Evolutionary conservation across 1,140 invertebrate genomes (phyloP).

Genomic region (Carcinoscorpius rotundicauda): DNA sequence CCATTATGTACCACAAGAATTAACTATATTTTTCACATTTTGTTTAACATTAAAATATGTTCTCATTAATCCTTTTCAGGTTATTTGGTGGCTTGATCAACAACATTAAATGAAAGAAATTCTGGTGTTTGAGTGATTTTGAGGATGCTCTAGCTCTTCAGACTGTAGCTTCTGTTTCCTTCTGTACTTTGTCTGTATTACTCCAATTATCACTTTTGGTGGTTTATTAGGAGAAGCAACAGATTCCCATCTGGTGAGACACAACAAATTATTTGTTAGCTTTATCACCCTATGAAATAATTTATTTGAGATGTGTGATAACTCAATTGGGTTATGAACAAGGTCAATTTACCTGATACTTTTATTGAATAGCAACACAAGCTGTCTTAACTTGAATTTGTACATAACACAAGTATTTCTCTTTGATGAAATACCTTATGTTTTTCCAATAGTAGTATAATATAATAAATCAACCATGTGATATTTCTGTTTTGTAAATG

Average conservation of each 20-base stretch:
- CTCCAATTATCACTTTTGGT: constrained; percentile 94
- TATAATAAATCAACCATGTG: too few species aligned
- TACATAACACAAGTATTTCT: too few species aligned
- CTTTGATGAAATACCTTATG: too few species aligned
- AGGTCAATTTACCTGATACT: neutral
- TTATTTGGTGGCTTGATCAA: constrained; percentile 86
- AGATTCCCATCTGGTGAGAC: constrained; percentile 69
- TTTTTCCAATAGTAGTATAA: too few species aligned
- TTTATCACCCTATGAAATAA: too few species aligned
- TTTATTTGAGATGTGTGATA: too few species aligned
- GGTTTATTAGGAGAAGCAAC: constrained; percentile 90
- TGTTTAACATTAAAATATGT: too few species aligned
- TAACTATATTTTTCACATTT: too few species aligned
- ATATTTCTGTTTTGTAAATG: too few species aligned
- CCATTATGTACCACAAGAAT: too few species aligned
- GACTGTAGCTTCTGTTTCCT: constrained; percentile 91
- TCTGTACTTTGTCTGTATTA: constrained; percentile 91
- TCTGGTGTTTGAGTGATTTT: constrained; percentile 54
- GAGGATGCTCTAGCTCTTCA: constrained; percentile 81
- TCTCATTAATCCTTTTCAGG: constrained; percentile 23
- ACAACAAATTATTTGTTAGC: too few species aligned
- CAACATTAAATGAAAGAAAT: constrained; percentile 82
- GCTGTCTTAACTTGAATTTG: too few species aligned
- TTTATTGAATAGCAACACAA: neutral
- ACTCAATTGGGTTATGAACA: neutral